A percentile compares a stretch with the other conserved stretches of the same genome.
Conservation (phyloP, 2,797 vertebrate genomes). For the Xenentodon cancila region DNA sequence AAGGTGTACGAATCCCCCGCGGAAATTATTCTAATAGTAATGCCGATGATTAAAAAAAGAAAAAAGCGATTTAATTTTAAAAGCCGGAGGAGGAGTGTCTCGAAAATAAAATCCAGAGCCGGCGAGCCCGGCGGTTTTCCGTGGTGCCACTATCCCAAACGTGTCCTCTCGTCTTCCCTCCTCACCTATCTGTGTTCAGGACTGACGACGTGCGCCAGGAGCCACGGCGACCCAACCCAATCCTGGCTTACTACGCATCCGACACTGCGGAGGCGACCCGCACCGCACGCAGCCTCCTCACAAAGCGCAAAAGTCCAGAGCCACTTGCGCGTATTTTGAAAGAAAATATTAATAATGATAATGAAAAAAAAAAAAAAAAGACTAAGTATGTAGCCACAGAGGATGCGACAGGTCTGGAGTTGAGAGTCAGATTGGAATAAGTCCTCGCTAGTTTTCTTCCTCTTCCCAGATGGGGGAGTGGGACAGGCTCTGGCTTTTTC, state of each 20-base stretch:
- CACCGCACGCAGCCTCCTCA: conserved; percentile 38
- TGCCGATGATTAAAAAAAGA: too few relatives aligned
- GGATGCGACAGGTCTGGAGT: neutral
- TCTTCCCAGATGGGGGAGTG: conserved; percentile 40
- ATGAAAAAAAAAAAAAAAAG: neutral
- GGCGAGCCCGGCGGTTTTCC: conserved; percentile 35
- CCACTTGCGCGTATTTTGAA: conserved; percentile 36
- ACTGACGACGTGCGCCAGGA: conserved; percentile 61
- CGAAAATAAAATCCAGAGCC: conserved; percentile 50
- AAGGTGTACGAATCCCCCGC: conserved; percentile 21
- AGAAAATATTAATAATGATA: neutral
- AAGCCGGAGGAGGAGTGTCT: too few relatives aligned
- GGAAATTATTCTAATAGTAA: neutral
- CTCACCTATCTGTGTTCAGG: conserved; percentile 67
- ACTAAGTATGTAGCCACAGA: neutral
- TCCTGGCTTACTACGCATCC: conserved; percentile 72
- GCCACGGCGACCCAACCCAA: conserved; percentile 79
- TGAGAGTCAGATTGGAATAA: conserved; percentile 17
- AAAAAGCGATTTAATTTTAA: too few relatives aligned
- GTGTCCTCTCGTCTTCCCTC: conserved; percentile 38
- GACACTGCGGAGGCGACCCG: conserved; percentile 71
- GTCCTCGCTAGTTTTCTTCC: conserved; percentile 21
- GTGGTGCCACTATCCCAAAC: conserved; percentile 45
- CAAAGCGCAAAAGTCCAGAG: conserved; percentile 37
- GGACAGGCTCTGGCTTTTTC: conserved; percentile 45